A percentile compares a stretch with the other conserved stretches of the same genome.
Conservation (phyloP, 2,797 vertebrate species). For the Sparidentex hasta region DNA sequence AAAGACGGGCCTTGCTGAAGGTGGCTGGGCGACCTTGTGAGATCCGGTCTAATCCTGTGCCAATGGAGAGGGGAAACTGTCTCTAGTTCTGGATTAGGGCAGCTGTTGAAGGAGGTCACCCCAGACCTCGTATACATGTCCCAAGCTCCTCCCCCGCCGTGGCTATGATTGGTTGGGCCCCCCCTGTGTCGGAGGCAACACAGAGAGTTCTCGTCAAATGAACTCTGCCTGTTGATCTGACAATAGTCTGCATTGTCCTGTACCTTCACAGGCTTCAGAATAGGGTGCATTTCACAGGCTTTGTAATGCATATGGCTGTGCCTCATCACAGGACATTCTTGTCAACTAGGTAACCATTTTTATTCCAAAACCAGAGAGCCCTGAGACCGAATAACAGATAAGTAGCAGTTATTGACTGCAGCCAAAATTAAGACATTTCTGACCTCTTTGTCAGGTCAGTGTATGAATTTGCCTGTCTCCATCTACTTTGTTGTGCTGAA, state of each 20-base stretch:
- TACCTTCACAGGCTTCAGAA: slow-evolving; percentile 70
- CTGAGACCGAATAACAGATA: neutral
- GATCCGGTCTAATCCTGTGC: slow-evolving; percentile 73
- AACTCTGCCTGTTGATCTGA: slow-evolving; percentile 77
- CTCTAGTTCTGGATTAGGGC: slow-evolving; percentile 78
- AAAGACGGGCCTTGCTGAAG: slow-evolving; percentile 64
- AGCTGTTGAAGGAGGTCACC: slow-evolving; percentile 82
- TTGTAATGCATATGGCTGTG: slow-evolving; percentile 81
- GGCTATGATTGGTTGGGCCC: slow-evolving; percentile 69
- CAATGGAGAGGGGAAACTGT: slow-evolving; percentile 70
- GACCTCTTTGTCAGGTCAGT: neutral
- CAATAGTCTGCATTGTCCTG: slow-evolving; percentile 83
- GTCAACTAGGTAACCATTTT: slow-evolving; percentile 57
- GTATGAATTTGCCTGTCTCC: slow-evolving; percentile 15
- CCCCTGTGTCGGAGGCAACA: slow-evolving; percentile 61
- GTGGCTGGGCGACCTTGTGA: slow-evolving; percentile 64
- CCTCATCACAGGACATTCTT: slow-evolving; percentile 68
- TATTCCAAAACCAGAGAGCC: slow-evolving; percentile 23
- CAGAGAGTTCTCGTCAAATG: slow-evolving; percentile 76
- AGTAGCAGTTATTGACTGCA: slow-evolving; percentile 7
- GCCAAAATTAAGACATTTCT: slow-evolving; percentile 9
- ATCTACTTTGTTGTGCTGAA: slow-evolving; percentile 14
- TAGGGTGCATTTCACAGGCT: slow-evolving; percentile 70
- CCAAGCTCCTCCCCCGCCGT: slow-evolving; percentile 58
- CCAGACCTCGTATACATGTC: slow-evolving; percentile 66